phyloP scores from a whole-genome alignment of 2,888 invertebrate genomes.

The Adela reaumurella region DNA sequence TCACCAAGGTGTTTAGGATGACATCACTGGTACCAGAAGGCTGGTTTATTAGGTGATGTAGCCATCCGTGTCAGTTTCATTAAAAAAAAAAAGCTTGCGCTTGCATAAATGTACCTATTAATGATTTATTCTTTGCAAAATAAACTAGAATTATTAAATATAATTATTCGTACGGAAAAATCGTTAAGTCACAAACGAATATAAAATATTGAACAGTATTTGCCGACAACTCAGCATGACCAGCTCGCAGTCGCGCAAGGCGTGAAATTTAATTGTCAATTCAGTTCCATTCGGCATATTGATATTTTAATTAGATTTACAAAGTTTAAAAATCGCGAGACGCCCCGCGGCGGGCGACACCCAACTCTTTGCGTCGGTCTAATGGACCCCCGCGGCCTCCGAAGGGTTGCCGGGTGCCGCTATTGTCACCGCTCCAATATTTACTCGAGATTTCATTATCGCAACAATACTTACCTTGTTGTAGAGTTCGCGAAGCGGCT shows the following conservation, averaged over 20 bases:
- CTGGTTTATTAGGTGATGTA: no score
- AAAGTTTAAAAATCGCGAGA: constrained; percentile 26
- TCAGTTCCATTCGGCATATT: constrained; percentile 48
- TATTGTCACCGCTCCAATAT: constrained; percentile 52
- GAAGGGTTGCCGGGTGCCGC: constrained; percentile 47
- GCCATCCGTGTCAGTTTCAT: no score
- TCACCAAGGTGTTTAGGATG: no score
- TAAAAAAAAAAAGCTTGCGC: no score
- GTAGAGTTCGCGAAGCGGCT: constrained; percentile 50
- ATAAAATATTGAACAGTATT: neutral
- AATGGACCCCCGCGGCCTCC: constrained; percentile 52
- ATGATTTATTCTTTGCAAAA: no score
- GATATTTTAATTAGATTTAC: constrained; percentile 58
- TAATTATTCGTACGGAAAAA: no score
- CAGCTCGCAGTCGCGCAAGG: constrained; percentile 20
- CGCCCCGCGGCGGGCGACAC: constrained; percentile 35
- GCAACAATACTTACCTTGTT: constrained; percentile 53
- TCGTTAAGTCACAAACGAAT: neutral
- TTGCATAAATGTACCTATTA: no score
- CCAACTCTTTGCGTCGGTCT: constrained; percentile 51
- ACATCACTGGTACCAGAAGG: no score
- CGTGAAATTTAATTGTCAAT: constrained; percentile 54
- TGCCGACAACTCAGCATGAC: neutral
- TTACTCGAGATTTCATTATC: constrained; percentile 55
- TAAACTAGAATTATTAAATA: no score